Conservation (phyloP, 2,113 vertebrate genomes). For the Procapra przewalskii region DNA sequence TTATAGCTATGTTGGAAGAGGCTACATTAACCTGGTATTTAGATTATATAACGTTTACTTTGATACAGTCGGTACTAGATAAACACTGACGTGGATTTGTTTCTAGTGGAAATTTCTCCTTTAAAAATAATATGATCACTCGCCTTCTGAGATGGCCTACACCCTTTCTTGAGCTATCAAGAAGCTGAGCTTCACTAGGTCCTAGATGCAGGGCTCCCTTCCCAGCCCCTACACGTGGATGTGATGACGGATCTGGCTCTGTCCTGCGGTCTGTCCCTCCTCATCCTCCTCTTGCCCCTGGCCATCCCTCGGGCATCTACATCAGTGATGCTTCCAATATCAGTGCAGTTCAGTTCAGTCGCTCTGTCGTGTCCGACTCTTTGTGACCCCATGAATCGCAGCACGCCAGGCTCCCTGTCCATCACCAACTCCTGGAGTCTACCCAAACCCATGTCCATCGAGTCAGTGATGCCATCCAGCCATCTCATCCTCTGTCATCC, state of each 20-base stretch:
- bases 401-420: neutral
- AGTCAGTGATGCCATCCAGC: neutral
- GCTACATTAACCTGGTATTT: neutral
- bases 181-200: neutral
- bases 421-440: neutral
- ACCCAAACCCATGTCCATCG: neutral
- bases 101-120: neutral
- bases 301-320: neutral
- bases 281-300: conserved; percentile 35
- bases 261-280: conserved; percentile 14
- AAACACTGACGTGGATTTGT: neutral
- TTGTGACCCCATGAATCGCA: accelerated
- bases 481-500: neutral
- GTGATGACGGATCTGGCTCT: conserved; percentile 69
- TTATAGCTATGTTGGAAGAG: neutral
- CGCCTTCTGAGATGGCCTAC: neutral
- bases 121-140: neutral
- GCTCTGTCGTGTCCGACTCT: accelerated
- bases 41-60: neutral
- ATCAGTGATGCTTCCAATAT: conserved; percentile 12
- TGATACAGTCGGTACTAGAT: neutral
- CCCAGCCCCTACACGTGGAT: neutral
- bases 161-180: neutral
- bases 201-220: neutral
- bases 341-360: neutral